Conservation (phyloP, 1,140 invertebrate species). For the Anagrus nilaparvatae region DNA sequence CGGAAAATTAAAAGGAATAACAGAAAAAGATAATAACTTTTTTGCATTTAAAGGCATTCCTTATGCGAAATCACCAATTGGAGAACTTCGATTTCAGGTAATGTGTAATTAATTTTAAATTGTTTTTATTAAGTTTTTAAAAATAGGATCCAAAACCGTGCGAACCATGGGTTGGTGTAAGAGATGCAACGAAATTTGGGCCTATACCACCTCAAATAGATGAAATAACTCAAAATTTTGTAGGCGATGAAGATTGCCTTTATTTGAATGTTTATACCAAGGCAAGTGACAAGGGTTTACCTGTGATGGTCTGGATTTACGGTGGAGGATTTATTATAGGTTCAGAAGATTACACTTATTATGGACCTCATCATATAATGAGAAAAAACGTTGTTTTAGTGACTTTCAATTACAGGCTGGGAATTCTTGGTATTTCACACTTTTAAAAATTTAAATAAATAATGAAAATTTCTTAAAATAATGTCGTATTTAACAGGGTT, state of each 20-base stretch:
- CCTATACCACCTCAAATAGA: constrained; percentile 38
- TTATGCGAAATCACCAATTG: too few species aligned
- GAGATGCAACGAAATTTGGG: constrained; percentile 45
- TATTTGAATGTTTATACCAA: constrained; percentile 74
- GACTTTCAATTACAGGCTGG: constrained; percentile 51
- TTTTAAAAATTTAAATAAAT: too few species aligned
- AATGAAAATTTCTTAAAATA: too few species aligned
- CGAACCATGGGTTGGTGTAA: constrained; percentile 45
- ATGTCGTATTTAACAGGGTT: constrained; percentile 34
- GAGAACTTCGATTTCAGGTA: too few species aligned
- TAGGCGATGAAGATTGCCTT: constrained; percentile 62
- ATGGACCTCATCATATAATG: constrained; percentile 42
- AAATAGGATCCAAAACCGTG: constrained; percentile 47
- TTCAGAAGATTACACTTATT: constrained; percentile 30
- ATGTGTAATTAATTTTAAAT: too few species aligned
- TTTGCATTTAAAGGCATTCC: too few species aligned
- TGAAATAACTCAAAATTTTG: constrained; percentile 8
- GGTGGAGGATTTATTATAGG: constrained; percentile 53
- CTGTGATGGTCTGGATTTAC: constrained; percentile 60
- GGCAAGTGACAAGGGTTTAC: constrained; percentile 18
- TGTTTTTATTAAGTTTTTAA: background rate
- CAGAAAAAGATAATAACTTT: too few species aligned
- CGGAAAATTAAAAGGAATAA: too few species aligned
- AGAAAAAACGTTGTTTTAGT: constrained; percentile 45
- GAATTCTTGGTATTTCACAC: constrained; percentile 44